Percentiles rank a stretch among this genome's conserved stretches.
phyloP scores from a whole-genome alignment of 1,140 invertebrate genomes.

The Dryas iulia region DNA sequence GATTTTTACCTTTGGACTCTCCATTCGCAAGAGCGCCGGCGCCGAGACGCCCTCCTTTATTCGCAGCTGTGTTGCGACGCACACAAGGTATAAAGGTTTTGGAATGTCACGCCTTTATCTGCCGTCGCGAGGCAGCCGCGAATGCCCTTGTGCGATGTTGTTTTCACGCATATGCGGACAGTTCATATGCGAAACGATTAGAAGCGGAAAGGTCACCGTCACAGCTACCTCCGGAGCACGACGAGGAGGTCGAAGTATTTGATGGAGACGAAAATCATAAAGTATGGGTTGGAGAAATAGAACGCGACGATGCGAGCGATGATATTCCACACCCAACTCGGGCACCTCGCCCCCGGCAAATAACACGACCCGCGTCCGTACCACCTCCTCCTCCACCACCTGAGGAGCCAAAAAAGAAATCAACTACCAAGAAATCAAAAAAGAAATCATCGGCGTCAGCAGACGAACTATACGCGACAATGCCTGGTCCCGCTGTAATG shows the following conservation, averaged over 20 bases:
- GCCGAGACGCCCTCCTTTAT: constrained; percentile 95
- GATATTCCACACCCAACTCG: constrained; percentile 89
- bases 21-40: constrained; percentile 95
- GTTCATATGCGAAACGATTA: constrained; percentile 92
- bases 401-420: constrained; percentile 82
- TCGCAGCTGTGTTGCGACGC: constrained; percentile 96
- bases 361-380: constrained; percentile 87
- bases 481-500: constrained; percentile 70
- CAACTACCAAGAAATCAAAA: constrained; percentile 80
- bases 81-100: constrained; percentile 99
- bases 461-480: constrained; percentile 67
- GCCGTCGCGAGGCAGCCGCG: constrained; percentile 96
- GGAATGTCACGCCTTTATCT: constrained; percentile 99
- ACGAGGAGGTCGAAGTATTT: constrained; percentile 89
- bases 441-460: constrained; percentile 70
- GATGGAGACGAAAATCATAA: constrained; percentile 97
- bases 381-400: constrained; percentile 89
- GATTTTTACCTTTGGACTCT: constrained; percentile 97
- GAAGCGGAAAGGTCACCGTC: constrained; percentile 80
- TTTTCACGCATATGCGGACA: constrained; percentile 97
- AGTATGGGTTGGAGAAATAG: constrained; percentile 91
- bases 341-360: constrained; percentile 89
- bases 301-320: constrained; percentile 87
- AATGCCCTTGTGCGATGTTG: constrained; percentile 96
- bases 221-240: constrained; percentile 81